phyloP scores from a whole-genome alignment of 2,113 vertebrate species.

The Fregetta grallaria region DNA sequence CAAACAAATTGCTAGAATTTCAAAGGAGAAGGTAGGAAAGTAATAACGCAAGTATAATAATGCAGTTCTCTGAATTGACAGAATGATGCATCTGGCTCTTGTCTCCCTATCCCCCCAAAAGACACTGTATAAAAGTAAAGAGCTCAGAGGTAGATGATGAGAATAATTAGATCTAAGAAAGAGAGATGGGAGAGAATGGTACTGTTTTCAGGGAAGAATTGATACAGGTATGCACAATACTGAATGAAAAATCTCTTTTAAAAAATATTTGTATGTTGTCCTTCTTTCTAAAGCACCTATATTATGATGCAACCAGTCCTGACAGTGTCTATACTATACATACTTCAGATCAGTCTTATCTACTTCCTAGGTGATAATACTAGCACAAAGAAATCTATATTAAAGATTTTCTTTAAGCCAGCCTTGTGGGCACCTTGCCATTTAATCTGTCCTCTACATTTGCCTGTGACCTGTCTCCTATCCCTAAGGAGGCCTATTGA shows the following conservation, averaged over 20 bases:
- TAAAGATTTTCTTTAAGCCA: neutral
- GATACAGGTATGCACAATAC: neutral
- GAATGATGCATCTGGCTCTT: neutral
- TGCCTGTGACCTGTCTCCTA: neutral
- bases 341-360: neutral
- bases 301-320: neutral
- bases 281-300: neutral
- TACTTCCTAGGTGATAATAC: neutral
- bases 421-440: neutral
- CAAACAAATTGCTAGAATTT: constrained; percentile 8
- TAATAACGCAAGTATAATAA: neutral
- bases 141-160: neutral
- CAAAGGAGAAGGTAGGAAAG: neutral
- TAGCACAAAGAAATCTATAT: neutral
- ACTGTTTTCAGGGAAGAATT: neutral
- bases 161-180: neutral
- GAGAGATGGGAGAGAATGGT: neutral
- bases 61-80: neutral
- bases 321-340: accelerated
- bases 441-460: neutral
- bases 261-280: neutral
- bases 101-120: neutral
- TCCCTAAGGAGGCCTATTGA: neutral
- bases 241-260: neutral
- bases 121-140: neutral